Evolutionary conservation across 2,888 invertebrate species (phyloP), one percentile per base, ranked within the genome.

Genomic region (Apodemia hepburni): DNA sequence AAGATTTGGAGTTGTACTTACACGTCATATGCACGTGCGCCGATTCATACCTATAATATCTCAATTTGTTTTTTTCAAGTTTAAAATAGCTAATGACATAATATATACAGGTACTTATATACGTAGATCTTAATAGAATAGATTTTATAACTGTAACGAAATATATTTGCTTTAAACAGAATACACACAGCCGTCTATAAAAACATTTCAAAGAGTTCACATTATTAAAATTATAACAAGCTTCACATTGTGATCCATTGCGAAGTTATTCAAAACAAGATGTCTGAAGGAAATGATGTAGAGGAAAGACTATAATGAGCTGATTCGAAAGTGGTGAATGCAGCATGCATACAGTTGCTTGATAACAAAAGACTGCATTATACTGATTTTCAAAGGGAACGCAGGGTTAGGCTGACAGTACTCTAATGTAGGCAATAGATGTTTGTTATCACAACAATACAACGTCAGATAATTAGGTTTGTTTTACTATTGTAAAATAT

Each of bases 241-340:
- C 62, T 62, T 61, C 60, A 59, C 62, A 62, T 62, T 58, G 61
- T 47, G 49, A 65, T 68, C 62, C 67, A 67, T 63, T 64, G 64
- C 49, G 60, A 33, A 51, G 51, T 22, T 65, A 65, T 69, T 61
- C 68, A 76, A 77, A 75, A 78, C 78, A 78, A 77, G 74, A 78
- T 73, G 75, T 78, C 75, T 75, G 74, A 77, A 82, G 81, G 82
- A 85, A 85, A 84, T 82, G 82, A 73, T 65, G 80, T 73, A 70
- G 67, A 79, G 79, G 80, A 76, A 79, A 79, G 74, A 75, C 78
- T 76, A 76, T 85, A 85, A 85, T 81, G 85, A 85, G 85, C 82
- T 80, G 79, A 77, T 81, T 80, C 75, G 74, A 79, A 76, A 74
- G 78, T 76, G 76, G 77, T 77, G 79, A 77, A 77, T 74, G 73